A percentile compares a stretch with the other conserved stretches of the same genome.
phyloP scores from a whole-genome alignment of 2,113 vertebrate genomes.

The Channa argus region DNA sequence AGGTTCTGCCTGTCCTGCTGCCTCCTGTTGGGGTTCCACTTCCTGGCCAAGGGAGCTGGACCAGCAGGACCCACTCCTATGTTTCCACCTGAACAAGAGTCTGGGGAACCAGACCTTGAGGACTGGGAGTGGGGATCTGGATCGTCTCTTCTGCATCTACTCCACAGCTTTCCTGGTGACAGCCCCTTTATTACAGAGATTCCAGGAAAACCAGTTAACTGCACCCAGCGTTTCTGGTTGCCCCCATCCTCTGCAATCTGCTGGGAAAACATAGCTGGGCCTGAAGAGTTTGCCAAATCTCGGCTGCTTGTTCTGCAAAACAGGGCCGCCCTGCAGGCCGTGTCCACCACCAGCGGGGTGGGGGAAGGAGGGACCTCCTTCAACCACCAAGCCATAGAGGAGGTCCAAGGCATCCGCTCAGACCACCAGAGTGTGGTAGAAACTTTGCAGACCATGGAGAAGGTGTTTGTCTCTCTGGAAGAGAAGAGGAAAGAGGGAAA shows the following conservation, averaged over 20 bases:
- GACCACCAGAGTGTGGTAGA: slow-evolving; percentile 75
- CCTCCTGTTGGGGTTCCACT: slow-evolving; percentile 65
- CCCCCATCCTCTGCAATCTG: slow-evolving; percentile 77
- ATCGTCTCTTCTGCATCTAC: slow-evolving; percentile 72
- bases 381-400: slow-evolving; percentile 75
- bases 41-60: slow-evolving; percentile 36
- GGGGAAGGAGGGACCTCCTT: slow-evolving; percentile 78
- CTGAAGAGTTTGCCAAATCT: slow-evolving; percentile 80
- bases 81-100: slow-evolving; percentile 14
- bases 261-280: slow-evolving; percentile 79
- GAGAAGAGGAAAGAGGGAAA: slow-evolving; percentile 80
- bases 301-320: slow-evolving; percentile 84
- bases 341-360: slow-evolving; percentile 77
- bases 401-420: slow-evolving; percentile 74
- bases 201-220: slow-evolving; percentile 74
- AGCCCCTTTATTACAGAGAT: slow-evolving; percentile 77
- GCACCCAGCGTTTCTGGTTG: slow-evolving; percentile 83
- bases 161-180: slow-evolving; percentile 82
- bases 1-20: slow-evolving; percentile 67
- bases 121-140: slow-evolving; percentile 83
- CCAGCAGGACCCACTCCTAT: slow-evolving; percentile 25
- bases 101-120: slow-evolving; percentile 54
- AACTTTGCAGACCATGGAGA: slow-evolving; percentile 79
- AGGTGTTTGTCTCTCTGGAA: slow-evolving; percentile 79
- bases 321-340: slow-evolving; percentile 79